A percentile compares a stretch with the other conserved stretches of the same genome.
phyloP scores from a whole-genome alignment of 1,140 invertebrate species.

The Macrocentrus cingulum region DNA sequence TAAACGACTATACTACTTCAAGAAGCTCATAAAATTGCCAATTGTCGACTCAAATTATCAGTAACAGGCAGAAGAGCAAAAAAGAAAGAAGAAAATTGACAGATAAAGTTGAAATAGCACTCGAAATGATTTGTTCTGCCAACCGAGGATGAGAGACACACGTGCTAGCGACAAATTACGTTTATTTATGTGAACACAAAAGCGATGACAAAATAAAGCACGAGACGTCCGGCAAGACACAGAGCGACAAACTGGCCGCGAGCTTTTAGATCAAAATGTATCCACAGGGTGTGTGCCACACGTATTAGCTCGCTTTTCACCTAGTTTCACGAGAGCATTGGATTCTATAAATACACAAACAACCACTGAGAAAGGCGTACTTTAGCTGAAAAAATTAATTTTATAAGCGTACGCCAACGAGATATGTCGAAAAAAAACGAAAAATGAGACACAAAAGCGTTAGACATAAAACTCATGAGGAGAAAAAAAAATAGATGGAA shows the following conservation, averaged over 20 bases:
- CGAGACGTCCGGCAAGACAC: conserved; percentile 29
- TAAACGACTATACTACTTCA: too few relatives aligned
- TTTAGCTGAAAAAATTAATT: neutral
- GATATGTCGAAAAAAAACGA: too few relatives aligned
- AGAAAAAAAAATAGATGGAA: too few relatives aligned
- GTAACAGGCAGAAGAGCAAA: too few relatives aligned
- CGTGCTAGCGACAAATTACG: conserved; percentile 4
- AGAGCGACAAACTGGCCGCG: conserved; percentile 4
- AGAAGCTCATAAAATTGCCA: too few relatives aligned
- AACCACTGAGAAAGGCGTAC: neutral
- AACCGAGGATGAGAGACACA: neutral
- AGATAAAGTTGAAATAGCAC: too few relatives aligned
- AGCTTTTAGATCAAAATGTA: conserved; percentile 11
- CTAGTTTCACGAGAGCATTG: conserved; percentile 28
- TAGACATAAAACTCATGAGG: too few relatives aligned
- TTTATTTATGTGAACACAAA: conserved; percentile 4
- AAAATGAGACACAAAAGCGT: too few relatives aligned
- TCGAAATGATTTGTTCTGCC: too few relatives aligned
- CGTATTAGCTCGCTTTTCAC: conserved; percentile 19
- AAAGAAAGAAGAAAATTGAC: too few relatives aligned
- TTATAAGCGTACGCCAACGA: too few relatives aligned
- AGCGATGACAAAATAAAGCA: conserved; percentile 18
- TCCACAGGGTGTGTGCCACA: neutral
- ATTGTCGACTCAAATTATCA: too few relatives aligned
- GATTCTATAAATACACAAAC: conserved; percentile 24